A percentile compares a stretch with the other conserved stretches of the same genome.
Evolutionary conservation across 2,113 vertebrate genomes (phyloP).

Genomic region (Pleuronectes platessa): DNA sequence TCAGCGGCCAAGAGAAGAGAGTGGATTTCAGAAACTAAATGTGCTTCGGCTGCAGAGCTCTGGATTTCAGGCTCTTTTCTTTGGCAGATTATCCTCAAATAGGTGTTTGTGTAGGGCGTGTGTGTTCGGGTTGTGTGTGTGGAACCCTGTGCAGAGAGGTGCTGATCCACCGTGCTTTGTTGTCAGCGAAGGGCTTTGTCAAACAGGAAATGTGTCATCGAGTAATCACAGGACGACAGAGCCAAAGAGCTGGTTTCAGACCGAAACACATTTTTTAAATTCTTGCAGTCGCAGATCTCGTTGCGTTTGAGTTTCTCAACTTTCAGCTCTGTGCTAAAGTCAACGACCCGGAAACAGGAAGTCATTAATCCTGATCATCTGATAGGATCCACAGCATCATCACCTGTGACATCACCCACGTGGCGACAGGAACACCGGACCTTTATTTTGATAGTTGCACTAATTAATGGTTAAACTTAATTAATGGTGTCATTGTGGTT

Average conservation of each 20-base stretch:
- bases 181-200: slow-evolving; percentile 12
- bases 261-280: neutral
- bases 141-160: neutral
- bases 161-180: neutral
- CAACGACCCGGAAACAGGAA: neutral
- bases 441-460: too few relatives aligned
- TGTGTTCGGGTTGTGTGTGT: neutral
- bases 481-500: too few relatives aligned
- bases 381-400: too few relatives aligned
- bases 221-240: neutral
- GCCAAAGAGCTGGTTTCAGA: neutral
- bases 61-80: slow-evolving; percentile 35
- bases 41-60: slow-evolving; percentile 29
- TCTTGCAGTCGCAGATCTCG: neutral
- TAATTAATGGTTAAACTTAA: too few relatives aligned
- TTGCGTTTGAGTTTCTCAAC: neutral
- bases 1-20: neutral
- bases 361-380: too few relatives aligned
- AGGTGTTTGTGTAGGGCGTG: slow-evolving; percentile 10
- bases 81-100: slow-evolving; percentile 30
- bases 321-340: neutral
- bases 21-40: slow-evolving; percentile 29
- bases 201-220: slow-evolving; percentile 3
- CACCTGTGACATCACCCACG: too few relatives aligned
- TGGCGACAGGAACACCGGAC: too few relatives aligned